Percentiles rank a stretch among this genome's conserved stretches.
These are phyloP conservation scores for Theretra japonica DNA, from an alignment of 2,888 invertebrate species.

Conservation along the genomic window DNA sequence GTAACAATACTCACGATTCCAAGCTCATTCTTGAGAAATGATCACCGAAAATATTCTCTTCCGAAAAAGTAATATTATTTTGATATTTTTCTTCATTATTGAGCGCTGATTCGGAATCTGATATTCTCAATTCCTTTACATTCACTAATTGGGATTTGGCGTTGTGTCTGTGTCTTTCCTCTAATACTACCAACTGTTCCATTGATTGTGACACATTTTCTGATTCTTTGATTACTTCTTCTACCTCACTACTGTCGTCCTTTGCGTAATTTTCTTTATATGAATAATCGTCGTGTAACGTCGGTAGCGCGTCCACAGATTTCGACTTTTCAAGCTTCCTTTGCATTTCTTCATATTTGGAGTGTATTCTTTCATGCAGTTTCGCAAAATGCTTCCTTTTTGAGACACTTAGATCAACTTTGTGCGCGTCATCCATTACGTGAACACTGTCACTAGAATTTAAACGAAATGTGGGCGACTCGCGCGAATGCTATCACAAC, in stretches of 20 bases:
- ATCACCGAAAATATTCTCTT: slow-evolving; percentile 53
- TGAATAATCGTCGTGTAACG: slow-evolving; percentile 55
- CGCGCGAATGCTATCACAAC: slow-evolving; percentile 28
- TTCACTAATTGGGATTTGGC: slow-evolving; percentile 51
- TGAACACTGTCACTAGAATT: slow-evolving; percentile 8
- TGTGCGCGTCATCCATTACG: slow-evolving; percentile 54
- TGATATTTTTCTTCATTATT: slow-evolving; percentile 49
- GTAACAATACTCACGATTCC: slow-evolving; percentile 69
- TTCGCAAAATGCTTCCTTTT: slow-evolving; percentile 63
- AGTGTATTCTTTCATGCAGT: slow-evolving; percentile 69
- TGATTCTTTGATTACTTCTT: slow-evolving; percentile 39
- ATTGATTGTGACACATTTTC: slow-evolving; percentile 39
- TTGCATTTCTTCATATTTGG: slow-evolving; percentile 74
- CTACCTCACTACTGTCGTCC: slow-evolving; percentile 47
- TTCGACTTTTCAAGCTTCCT: slow-evolving; percentile 70
- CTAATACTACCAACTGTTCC: slow-evolving; percentile 48
- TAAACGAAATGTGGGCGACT: background rate
- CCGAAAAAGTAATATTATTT: slow-evolving; percentile 43
- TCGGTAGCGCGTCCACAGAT: slow-evolving; percentile 65
- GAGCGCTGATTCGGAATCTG: slow-evolving; percentile 48
- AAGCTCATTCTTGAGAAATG: slow-evolving; percentile 57
- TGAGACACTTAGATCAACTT: slow-evolving; percentile 43
- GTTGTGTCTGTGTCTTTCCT: slow-evolving; percentile 53
- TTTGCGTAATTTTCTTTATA: slow-evolving; percentile 53
- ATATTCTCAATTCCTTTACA: slow-evolving; percentile 53